These are phyloP conservation scores for Stigmatopora argus DNA, from an alignment of 2,113 vertebrate species.

Conservation along the genomic window DNA sequence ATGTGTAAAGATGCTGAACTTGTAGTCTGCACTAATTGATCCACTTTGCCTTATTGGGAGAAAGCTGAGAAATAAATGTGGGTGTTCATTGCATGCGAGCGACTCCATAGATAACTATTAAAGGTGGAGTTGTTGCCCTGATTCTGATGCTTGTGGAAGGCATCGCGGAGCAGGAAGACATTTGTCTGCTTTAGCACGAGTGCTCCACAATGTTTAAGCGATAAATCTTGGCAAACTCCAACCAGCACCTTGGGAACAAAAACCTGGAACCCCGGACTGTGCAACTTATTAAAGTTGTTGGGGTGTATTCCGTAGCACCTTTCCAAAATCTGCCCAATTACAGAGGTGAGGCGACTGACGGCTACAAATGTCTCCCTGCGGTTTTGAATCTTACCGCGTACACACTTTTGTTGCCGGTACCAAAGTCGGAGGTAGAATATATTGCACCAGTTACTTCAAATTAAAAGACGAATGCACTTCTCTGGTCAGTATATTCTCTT, in stretches of 20 bases:
- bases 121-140: constrained; percentile 76
- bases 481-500: constrained; percentile 15
- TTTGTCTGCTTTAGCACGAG: constrained; percentile 79
- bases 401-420: constrained; percentile 29
- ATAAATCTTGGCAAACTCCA: constrained; percentile 77
- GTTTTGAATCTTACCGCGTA: constrained; percentile 27
- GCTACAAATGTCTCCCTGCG: constrained; percentile 38
- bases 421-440: not conserved
- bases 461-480: constrained; percentile 42
- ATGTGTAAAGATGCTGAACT: constrained; percentile 96
- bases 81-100: constrained; percentile 83
- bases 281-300: constrained; percentile 77
- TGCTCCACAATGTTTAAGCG: constrained; percentile 73
- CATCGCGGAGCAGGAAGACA: constrained; percentile 72
- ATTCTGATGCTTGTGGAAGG: constrained; percentile 69
- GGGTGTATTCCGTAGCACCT: constrained; percentile 68
- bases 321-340: constrained; percentile 72
- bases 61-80: constrained; percentile 83
- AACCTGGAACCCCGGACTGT: constrained; percentile 65
- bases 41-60: constrained; percentile 83
- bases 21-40: constrained; percentile 93
- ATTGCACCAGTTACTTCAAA: constrained; percentile 24
- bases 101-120: constrained; percentile 89
- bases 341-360: constrained; percentile 55
- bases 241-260: constrained; percentile 72